Evolutionary conservation across 2,113 vertebrate species (phyloP).

Genomic region (Platycercus adscitus): DNA sequence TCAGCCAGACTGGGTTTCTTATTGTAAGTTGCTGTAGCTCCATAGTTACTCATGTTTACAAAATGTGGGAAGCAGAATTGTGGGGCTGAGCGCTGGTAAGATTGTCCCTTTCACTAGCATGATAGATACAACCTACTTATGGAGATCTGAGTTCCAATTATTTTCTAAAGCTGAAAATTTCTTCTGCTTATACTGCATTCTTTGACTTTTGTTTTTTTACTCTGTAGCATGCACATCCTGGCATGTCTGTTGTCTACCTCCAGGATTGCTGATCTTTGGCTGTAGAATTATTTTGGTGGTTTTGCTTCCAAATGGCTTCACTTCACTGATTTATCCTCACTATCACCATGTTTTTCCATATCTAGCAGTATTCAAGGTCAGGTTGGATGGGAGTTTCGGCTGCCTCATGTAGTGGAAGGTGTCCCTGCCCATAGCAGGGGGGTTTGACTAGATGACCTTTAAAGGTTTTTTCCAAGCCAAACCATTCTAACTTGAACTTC

Average conservation of each 20-base stretch:
- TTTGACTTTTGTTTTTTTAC: not conserved
- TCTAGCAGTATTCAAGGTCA: not conserved
- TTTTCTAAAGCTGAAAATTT: not conserved
- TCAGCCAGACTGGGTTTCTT: not conserved
- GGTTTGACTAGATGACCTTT: not conserved
- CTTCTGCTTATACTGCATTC: not conserved
- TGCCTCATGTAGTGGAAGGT: not conserved
- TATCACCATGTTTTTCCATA: not conserved
- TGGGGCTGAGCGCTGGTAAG: not conserved
- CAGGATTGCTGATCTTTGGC: not conserved
- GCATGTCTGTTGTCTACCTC: not conserved
- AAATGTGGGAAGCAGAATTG: not conserved
- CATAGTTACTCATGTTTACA: not conserved
- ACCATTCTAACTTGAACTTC: not conserved
- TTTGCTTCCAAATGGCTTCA: not conserved
- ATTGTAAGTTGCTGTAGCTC: not conserved
- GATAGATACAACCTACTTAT: not conserved
- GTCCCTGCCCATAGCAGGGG: not conserved
- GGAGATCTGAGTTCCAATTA: not conserved
- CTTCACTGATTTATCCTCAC: not conserved
- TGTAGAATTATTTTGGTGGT: not conserved
- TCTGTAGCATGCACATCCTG: not conserved
- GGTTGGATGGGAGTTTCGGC: not conserved
- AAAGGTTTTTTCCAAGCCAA: not conserved
- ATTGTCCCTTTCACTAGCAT: not conserved